Percentiles rank a stretch among this genome's conserved stretches.
Conservation (phyloP, 2,797 vertebrate genomes). For the Anguilla obscura region DNA sequence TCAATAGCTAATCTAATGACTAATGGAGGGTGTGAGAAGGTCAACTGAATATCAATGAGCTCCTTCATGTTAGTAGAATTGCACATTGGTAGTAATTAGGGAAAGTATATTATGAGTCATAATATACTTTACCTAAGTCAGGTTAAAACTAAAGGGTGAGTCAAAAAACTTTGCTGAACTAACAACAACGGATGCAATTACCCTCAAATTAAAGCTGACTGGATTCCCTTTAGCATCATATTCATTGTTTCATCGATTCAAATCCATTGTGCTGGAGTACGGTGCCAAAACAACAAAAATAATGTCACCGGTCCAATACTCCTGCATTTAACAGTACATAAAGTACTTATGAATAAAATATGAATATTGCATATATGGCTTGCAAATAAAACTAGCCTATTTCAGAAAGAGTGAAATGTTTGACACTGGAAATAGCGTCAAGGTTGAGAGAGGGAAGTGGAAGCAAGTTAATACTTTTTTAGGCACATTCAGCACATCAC, state of each 20-base stretch:
- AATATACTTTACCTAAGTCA: not conserved
- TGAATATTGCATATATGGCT: not conserved
- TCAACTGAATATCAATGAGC: slow-evolving; percentile 14
- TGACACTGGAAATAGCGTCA: not conserved
- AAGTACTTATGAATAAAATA: no score
- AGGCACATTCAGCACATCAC: not conserved
- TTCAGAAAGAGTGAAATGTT: not conserved
- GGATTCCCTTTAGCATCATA: no score
- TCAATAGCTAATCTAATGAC: slow-evolving; percentile 25
- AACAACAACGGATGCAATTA: not conserved
- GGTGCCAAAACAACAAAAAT: no score
- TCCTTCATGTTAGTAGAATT: not conserved
- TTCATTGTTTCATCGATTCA: no score
- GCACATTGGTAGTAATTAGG: not conserved
- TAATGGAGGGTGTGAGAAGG: slow-evolving; percentile 7
- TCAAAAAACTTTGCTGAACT: not conserved
- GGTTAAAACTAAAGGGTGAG: not conserved
- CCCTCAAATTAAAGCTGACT: no score
- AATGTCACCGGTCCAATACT: no score
- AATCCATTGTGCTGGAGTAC: no score
- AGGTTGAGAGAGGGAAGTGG: not conserved
- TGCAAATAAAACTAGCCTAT: not conserved
- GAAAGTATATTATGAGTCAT: not conserved
- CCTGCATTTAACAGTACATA: no score
- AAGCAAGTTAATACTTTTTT: not conserved